A percentile compares a stretch with the other conserved stretches of the same genome.
Evolutionary conservation across 1,140 invertebrate species (phyloP).

Genomic region (Portunus trituberculatus): DNA sequence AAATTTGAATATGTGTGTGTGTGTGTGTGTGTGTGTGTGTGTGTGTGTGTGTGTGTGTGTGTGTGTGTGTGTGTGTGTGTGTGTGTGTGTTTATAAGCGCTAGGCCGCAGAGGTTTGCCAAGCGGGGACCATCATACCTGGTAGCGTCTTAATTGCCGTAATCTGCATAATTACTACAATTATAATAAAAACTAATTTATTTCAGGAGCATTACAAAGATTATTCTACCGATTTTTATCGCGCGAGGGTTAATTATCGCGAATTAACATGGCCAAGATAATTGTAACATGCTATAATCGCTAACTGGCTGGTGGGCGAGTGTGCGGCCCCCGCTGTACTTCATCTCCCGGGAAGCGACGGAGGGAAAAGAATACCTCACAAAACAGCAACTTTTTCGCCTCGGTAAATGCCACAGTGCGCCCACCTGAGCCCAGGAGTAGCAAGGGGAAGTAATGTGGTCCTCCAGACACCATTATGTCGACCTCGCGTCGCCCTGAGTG

Average conservation of each 20-base stretch:
- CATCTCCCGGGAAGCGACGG: neutral
- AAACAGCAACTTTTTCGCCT: neutral
- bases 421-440: neutral
- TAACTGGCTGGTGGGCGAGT: conserved; percentile 29
- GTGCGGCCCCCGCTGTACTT: neutral
- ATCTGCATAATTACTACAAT: conserved; percentile 51
- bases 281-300: conserved; percentile 43
- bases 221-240: conserved; percentile 25
- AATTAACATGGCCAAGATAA: conserved; percentile 52
- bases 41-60: conserved; percentile 39
- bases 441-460: too few species aligned
- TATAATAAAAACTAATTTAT: conserved; percentile 52
- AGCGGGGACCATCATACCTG: neutral
- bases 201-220: conserved; percentile 10
- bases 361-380: neutral
- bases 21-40: conserved; percentile 27
- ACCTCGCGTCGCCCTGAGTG: too few species aligned
- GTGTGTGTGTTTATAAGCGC: neutral
- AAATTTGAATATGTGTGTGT: neutral
- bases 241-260: conserved; percentile 34
- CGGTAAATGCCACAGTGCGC: neutral
- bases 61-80: neutral
- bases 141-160: conserved; percentile 46
- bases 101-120: neutral
- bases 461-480: too few species aligned